A percentile compares a stretch with the other conserved stretches of the same genome.
These are phyloP conservation scores for Ectropis crepuscularia DNA, from an alignment of 2,888 invertebrate species.

Conservation along the genomic window DNA sequence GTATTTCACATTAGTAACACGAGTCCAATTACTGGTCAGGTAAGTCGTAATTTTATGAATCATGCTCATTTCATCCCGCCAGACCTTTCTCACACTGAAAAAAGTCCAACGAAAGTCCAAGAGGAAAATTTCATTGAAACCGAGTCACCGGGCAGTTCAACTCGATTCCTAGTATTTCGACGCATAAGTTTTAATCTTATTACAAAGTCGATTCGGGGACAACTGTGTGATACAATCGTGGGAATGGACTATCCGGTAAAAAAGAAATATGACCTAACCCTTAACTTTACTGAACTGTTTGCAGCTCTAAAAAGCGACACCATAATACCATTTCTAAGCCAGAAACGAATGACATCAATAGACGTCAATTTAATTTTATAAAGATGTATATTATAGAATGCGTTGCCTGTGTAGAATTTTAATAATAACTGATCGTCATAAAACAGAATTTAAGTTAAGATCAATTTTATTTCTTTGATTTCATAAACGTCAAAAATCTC, in stretches of 20 bases:
- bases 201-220: conserved; percentile 25
- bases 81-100: conserved; percentile 34
- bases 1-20: background rate
- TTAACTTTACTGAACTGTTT: no score
- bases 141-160: conserved; percentile 33
- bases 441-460: no score
- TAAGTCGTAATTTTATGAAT: conserved; percentile 36
- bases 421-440: no score
- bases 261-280: conserved; percentile 43
- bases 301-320: no score
- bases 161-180: conserved; percentile 36
- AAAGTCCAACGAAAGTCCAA: conserved; percentile 41
- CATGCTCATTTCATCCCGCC: conserved; percentile 36
- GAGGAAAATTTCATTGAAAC: conserved; percentile 41
- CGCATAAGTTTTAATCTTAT: conserved; percentile 32
- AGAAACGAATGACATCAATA: no score
- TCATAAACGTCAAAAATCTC: no score
- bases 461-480: no score
- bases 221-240: conserved; percentile 20
- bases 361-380: no score
- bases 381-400: no score
- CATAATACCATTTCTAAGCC: no score
- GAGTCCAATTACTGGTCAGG: conserved; percentile 16
- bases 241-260: conserved; percentile 44
- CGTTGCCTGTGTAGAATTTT: no score